Base-by-base conservation (phyloP, 2,113 vertebrate species). In the Promerops cafer region DNA sequence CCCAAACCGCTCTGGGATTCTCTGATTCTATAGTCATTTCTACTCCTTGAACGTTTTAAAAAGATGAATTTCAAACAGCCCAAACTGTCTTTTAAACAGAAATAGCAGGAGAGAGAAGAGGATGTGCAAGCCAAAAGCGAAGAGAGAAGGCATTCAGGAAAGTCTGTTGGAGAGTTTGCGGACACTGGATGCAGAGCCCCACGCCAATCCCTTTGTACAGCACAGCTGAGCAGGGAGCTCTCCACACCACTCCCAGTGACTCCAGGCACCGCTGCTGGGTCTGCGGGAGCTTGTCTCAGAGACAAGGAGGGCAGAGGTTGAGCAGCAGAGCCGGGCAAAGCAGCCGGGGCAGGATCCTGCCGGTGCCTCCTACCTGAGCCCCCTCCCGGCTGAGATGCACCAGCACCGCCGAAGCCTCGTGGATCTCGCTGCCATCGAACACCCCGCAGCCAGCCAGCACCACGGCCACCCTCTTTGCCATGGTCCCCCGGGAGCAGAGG, bases 331-430 rank as follows among this genome's bases (percentile, higher is more conserved):
- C 19, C 7, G 20, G 30, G 45, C n/a, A 6, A 52, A 71, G 53
- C 39, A 91, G 71, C 20, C 24, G 15, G 26, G 17, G 33, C 53
- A 44, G 79, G 47, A 37, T 22, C 45, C 74, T 13, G 35, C 33
- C 61, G 27, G 26, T 8, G 71, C 30, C 81, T 16, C 96, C 96
- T 97, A 99, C 99, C 98, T 99, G 98, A 40, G 98, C 98, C 65
- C 98, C 98, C 60, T 97, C 98, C 23, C 98, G 97, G 93, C 99
- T 99, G 94, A 99, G 98, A 30, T 99, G 98, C 61, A 99, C 98
- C 79, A 99, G 96, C 28, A 98, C 81, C 1, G 99, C 98, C 2
- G 98, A 99, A 10, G 98, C 97, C 96, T 99, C 98, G 1, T 99
- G 98, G 95, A 99, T 68, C 96, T 99, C 98, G 9, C 98, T 98